Percentiles rank a stretch among this genome's conserved stretches.
Conservation (phyloP, 1,140 invertebrate species). For the Calephelis virginiensis region DNA sequence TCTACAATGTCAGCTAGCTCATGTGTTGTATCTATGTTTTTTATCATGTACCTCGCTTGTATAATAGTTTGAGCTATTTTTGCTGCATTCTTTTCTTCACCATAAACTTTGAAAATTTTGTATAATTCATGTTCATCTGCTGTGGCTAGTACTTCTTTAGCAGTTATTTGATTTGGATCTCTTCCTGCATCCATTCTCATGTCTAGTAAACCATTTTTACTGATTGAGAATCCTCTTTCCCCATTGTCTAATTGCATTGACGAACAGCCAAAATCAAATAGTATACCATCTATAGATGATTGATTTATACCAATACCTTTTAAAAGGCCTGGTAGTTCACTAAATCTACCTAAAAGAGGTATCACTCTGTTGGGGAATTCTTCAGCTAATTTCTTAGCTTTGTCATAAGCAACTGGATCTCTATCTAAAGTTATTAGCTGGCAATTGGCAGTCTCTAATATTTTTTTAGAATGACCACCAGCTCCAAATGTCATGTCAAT, state of each 20-base stretch:
- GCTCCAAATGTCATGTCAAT: conserved; percentile 97
- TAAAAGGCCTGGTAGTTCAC: conserved; percentile 88
- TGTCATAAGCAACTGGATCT: conserved; percentile 88
- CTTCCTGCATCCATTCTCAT: conserved; percentile 96
- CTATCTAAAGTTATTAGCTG: conserved; percentile 92
- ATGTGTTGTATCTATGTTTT: conserved; percentile 88
- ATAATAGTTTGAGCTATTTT: conserved; percentile 93
- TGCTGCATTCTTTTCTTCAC: conserved; percentile 92
- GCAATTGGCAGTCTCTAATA: conserved; percentile 81
- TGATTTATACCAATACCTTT: conserved; percentile 78
- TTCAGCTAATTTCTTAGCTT: conserved; percentile 81
- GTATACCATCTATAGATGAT: conserved; percentile 89
- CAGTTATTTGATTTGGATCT: conserved; percentile 86
- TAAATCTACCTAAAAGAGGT: conserved; percentile 92
- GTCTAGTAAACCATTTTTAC: conserved; percentile 91
- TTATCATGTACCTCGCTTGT: conserved; percentile 91
- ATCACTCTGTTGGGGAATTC: conserved; percentile 85
- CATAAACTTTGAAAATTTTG: conserved; percentile 93
- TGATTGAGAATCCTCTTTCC: conserved; percentile 91
- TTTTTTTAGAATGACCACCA: conserved; percentile 89
- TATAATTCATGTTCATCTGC: conserved; percentile 88
- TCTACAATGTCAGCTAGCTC: conserved; percentile 91
- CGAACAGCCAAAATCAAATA: conserved; percentile 97
- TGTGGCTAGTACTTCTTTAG: conserved; percentile 90
- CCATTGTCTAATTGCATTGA: conserved; percentile 95